phyloP scores from a whole-genome alignment of 2,797 vertebrate species.

The Pelodytes ibericus region DNA sequence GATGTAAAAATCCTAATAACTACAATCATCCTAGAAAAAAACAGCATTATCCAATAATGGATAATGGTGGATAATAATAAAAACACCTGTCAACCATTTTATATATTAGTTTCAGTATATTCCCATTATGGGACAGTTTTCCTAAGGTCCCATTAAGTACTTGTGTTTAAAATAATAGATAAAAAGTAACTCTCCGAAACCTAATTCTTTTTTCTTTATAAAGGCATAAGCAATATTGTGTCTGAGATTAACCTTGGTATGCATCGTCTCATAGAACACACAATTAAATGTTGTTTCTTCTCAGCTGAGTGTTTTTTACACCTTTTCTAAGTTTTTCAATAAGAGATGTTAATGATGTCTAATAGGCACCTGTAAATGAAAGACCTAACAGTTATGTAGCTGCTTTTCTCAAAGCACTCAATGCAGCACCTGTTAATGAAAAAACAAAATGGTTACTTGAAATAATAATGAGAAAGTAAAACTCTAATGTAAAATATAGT shows the following conservation, averaged over 20 bases:
- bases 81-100: no score
- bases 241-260: not conserved
- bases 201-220: not conserved
- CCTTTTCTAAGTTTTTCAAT: not conserved
- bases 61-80: no score
- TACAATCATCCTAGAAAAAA: no score
- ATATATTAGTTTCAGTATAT: no score
- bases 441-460: not conserved
- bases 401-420: not conserved
- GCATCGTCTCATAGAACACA: not conserved
- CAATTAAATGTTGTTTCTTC: not conserved
- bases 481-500: not conserved
- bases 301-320: not conserved
- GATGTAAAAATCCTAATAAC: no score
- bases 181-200: not conserved
- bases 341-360: constrained; percentile 1
- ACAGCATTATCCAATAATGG: no score
- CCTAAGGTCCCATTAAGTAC: no score
- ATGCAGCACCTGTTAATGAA: constrained; percentile 1
- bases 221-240: not conserved
- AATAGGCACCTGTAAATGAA: constrained; percentile 5
- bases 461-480: not conserved
- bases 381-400: not conserved
- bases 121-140: no score
- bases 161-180: no score